phyloP scores from a whole-genome alignment of 2,113 vertebrate genomes.

The Grantiella picta region DNA sequence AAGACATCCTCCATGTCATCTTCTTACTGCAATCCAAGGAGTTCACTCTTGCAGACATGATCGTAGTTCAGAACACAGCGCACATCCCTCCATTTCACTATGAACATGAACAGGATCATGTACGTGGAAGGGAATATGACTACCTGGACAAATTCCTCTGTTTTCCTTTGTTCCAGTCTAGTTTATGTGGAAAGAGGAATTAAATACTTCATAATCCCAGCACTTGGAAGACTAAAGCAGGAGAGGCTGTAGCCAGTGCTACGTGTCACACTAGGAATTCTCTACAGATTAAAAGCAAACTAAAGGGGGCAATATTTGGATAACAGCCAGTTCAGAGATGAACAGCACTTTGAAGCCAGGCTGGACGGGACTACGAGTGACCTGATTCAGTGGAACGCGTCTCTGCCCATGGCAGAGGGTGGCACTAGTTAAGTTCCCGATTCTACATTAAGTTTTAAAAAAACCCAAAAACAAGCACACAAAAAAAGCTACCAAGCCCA shows the following conservation, averaged over 20 bases:
- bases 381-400: background rate
- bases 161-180: background rate
- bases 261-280: background rate
- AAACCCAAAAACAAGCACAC: background rate
- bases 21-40: background rate
- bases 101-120: rapidly evolving
- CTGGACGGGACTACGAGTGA: background rate
- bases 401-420: background rate
- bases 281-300: background rate
- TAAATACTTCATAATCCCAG: background rate
- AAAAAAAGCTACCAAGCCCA: background rate
- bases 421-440: background rate
- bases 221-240: background rate
- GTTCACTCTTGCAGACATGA: background rate
- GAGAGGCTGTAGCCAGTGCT: background rate
- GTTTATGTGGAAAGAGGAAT: background rate
- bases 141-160: background rate
- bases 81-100: background rate
- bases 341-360: background rate
- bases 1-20: background rate
- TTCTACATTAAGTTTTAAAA: background rate
- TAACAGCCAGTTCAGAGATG: background rate
- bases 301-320: background rate
- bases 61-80: background rate
- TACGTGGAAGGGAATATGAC: background rate